Conservation (phyloP, 2,113 vertebrate species). For the Muscicapa adusta region DNA sequence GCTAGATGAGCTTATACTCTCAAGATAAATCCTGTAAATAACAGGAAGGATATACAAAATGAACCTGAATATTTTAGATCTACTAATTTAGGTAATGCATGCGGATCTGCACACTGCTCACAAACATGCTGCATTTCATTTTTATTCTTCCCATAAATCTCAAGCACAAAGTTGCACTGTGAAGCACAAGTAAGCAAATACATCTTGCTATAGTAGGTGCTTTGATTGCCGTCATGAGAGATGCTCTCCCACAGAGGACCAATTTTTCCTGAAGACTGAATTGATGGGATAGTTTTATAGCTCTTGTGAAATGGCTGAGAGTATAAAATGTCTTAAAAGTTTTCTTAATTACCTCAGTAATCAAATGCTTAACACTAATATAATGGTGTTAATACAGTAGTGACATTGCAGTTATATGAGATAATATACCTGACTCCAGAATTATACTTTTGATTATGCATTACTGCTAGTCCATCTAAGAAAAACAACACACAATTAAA, state of each 20-base stretch:
- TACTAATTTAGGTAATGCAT: conserved; percentile 21
- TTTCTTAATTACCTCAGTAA: conserved; percentile 43
- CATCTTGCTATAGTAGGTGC: not conserved
- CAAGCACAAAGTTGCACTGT: conserved; percentile 7
- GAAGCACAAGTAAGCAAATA: conserved; percentile 54
- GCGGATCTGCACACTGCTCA: not conserved
- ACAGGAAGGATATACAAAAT: not conserved
- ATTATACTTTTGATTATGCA: not conserved
- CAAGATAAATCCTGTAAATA: not conserved
- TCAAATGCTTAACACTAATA: conserved; percentile 10
- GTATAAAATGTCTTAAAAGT: conserved; percentile 6
- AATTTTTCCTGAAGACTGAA: conserved; percentile 30
- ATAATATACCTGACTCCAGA: not conserved
- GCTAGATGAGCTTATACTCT: not conserved
- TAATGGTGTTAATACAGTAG: not conserved
- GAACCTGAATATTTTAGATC: conserved; percentile 13
- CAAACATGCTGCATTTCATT: conserved; percentile 37
- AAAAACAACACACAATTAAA: not conserved
- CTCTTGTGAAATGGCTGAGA: conserved; percentile 6
- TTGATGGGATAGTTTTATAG: conserved; percentile 27
- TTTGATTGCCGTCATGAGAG: not conserved
- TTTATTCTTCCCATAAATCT: conserved; percentile 39
- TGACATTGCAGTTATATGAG: not conserved
- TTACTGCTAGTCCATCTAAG: not conserved
- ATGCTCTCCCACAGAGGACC: conserved; percentile 22